Conservation (phyloP, 2,797 vertebrate genomes). For the Tangara arthus region DNA sequence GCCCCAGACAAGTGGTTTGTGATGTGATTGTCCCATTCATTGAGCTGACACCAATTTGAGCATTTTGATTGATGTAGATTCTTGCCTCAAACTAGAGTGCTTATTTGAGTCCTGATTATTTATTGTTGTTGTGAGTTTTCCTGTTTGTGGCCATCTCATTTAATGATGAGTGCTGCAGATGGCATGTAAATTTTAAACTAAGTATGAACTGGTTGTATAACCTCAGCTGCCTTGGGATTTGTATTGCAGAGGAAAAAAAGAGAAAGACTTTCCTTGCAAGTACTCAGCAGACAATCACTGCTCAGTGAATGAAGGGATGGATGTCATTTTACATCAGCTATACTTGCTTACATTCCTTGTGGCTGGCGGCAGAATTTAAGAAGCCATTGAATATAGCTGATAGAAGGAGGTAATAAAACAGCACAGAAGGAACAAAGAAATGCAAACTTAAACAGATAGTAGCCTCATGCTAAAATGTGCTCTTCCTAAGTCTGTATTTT, state of each 20-base stretch:
- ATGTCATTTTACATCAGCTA: slow-evolving; percentile 59
- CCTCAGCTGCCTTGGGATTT: slow-evolving; percentile 59
- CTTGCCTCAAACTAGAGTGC: slow-evolving; percentile 34
- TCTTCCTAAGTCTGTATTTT: neutral
- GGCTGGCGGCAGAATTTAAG: slow-evolving; percentile 56
- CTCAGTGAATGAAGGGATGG: slow-evolving; percentile 54
- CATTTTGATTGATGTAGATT: slow-evolving; percentile 24
- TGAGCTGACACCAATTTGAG: slow-evolving; percentile 19
- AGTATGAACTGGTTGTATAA: slow-evolving; percentile 54
- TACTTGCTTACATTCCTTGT: slow-evolving; percentile 60
- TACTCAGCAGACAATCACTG: slow-evolving; percentile 48
- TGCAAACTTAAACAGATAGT: slow-evolving; percentile 23
- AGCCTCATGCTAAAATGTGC: neutral
- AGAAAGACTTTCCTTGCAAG: slow-evolving; percentile 41
- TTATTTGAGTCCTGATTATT: slow-evolving; percentile 47
- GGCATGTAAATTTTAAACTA: slow-evolving; percentile 59
- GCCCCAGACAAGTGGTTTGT: slow-evolving; percentile 40
- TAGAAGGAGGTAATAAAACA: slow-evolving; percentile 40
- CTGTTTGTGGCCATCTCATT: slow-evolving; percentile 47
- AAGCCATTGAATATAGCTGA: slow-evolving; percentile 22
- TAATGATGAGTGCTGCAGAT: slow-evolving; percentile 55
- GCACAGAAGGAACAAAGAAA: slow-evolving; percentile 44
- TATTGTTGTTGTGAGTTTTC: slow-evolving; percentile 39
- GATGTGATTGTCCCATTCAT: slow-evolving; percentile 39
- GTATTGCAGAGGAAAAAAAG: neutral